Percentiles rank a stretch among this genome's conserved stretches.
Conservation (phyloP, 2,113 vertebrate species). For the Tylochromis polylepis region DNA sequence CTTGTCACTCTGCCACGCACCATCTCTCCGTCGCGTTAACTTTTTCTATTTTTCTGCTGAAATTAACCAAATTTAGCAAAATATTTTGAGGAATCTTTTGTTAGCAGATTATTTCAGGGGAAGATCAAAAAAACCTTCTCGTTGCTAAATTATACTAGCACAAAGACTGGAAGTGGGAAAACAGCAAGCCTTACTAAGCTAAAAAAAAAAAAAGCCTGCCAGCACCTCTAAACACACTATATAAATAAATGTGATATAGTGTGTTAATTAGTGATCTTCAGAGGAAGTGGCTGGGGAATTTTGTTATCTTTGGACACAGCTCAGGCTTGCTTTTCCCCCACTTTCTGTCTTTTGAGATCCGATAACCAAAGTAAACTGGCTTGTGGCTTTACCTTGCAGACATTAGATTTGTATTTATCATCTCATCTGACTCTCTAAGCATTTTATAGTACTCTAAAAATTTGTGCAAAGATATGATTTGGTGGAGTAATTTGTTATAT, state of each 20-base stretch:
- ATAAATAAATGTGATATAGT: neutral
- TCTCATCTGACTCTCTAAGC: neutral
- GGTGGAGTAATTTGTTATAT: neutral
- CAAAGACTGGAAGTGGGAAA: neutral
- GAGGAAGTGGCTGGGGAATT: neutral
- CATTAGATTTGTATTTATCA: neutral
- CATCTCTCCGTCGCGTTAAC: neutral
- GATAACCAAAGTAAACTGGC: neutral
- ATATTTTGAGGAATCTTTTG: neutral
- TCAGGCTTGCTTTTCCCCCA: neutral
- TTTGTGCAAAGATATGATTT: neutral
- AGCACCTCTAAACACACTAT: neutral
- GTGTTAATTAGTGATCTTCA: neutral
- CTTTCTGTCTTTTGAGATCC: neutral
- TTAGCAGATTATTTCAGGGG: neutral
- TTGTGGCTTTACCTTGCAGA: neutral
- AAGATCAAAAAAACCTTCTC: neutral
- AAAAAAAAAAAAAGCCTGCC: neutral
- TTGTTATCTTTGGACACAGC: neutral
- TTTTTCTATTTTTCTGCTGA: neutral
- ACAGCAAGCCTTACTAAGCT: neutral
- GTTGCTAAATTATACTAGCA: neutral
- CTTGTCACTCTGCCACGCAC: neutral
- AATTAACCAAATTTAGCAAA: neutral
- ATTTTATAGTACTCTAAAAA: neutral